These are phyloP conservation scores for Trididemnum clinides DNA, from an alignment of 23 tunicate species.

Conservation along the genomic window DNA sequence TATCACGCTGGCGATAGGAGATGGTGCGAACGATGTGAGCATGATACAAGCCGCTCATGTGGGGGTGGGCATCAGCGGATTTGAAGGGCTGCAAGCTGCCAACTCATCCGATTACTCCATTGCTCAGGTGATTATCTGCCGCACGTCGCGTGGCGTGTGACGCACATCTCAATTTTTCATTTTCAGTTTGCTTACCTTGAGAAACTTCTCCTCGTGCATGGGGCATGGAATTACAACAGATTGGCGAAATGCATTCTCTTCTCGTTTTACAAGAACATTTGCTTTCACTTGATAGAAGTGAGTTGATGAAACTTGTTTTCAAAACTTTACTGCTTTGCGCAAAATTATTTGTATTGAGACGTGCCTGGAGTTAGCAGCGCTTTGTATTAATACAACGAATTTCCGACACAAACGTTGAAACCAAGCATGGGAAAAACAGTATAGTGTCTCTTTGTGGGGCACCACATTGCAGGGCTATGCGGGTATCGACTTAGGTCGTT, in stretches of 20 bases:
- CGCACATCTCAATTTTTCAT: not conserved
- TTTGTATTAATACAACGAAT: too few species aligned
- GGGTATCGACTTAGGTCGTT: too few species aligned
- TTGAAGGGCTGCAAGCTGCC: constrained; percentile 98
- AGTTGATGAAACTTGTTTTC: too few species aligned
- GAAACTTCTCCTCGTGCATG: constrained; percentile 86
- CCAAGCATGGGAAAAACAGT: too few species aligned
- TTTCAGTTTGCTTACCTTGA: constrained; percentile 79
- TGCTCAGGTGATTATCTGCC: constrained; percentile 64
- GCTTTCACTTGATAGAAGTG: constrained; percentile 94
- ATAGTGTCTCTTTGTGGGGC: too few species aligned
- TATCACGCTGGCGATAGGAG: constrained; percentile 97
- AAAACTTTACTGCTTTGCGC: too few species aligned
- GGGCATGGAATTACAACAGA: constrained; percentile 93
- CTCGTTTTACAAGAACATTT: constrained; percentile 95
- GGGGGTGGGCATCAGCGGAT: constrained; percentile 96
- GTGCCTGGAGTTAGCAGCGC: too few species aligned
- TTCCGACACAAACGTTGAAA: too few species aligned
- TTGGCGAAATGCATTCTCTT: constrained; percentile 90
- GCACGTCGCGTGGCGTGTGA: not conserved
- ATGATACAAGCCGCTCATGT: constrained; percentile 99
- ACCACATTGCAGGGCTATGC: too few species aligned
- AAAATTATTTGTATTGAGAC: too few species aligned
- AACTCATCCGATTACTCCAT: constrained; percentile 97
- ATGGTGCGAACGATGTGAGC: constrained; percentile 96